Evolutionary conservation across 2,888 invertebrate species (phyloP).

Genomic region (Andrena bicolor): DNA sequence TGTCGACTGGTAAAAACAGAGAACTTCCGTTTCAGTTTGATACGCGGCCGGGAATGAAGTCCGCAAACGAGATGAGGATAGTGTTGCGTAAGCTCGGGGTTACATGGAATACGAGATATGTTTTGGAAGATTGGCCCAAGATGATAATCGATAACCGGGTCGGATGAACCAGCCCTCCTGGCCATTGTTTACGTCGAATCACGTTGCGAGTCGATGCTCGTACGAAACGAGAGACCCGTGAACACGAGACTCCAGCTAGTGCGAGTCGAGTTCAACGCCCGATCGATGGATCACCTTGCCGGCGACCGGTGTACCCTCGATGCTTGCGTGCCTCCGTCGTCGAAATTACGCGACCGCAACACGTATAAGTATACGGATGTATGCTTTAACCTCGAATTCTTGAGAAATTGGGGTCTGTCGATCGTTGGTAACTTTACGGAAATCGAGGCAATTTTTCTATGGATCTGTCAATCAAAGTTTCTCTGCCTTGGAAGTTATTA

Average conservation of each 20-base stretch:
- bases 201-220: slow-evolving; percentile 23
- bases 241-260: slow-evolving; percentile 63
- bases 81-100: slow-evolving; percentile 6
- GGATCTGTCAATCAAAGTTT: too few species aligned
- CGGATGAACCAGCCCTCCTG: slow-evolving; percentile 1
- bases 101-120: slow-evolving; percentile 25
- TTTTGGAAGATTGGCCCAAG: slow-evolving; percentile 24
- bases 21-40: slow-evolving; percentile 29
- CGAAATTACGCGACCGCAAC: slow-evolving; percentile 13
- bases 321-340: background rate
- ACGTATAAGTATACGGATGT: background rate
- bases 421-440: background rate
- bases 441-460: too few species aligned
- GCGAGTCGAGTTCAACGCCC: slow-evolving; percentile 67
- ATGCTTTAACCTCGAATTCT: slow-evolving; percentile 3
- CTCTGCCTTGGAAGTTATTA: too few species aligned
- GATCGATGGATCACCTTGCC: slow-evolving; percentile 69
- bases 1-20: background rate
- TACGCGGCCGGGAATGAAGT: background rate
- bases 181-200: slow-evolving; percentile 39
- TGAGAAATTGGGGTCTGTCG: background rate
- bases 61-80: slow-evolving; percentile 9
- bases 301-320: slow-evolving; percentile 55
- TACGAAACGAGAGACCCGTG: slow-evolving; percentile 61
- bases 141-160: slow-evolving; percentile 42